These are phyloP conservation scores for Copidosoma aretas DNA, from an alignment of 2,888 invertebrate genomes.

Conservation along the genomic window DNA sequence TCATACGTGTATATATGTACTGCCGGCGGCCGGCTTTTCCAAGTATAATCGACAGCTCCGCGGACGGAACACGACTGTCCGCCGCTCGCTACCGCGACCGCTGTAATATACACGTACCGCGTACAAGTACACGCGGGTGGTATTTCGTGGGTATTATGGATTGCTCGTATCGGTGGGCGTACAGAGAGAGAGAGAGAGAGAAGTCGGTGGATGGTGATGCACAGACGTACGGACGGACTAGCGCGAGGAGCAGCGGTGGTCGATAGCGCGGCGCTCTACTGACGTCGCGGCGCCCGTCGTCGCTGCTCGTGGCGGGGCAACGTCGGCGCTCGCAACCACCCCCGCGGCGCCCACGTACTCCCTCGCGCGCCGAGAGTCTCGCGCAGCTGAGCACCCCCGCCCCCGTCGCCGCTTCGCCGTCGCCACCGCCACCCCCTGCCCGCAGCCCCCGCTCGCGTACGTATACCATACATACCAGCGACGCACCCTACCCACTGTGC, in stretches of 20 bases:
- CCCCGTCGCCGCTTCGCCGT: constrained; percentile 44
- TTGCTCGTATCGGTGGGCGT: too few relatives aligned
- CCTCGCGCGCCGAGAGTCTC: constrained; percentile 41
- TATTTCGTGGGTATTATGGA: too few relatives aligned
- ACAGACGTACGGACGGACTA: constrained; percentile 16
- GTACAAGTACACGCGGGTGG: too few relatives aligned
- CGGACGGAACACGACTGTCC: too few relatives aligned
- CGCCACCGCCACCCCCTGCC: constrained; percentile 22
- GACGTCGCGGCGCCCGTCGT: constrained; percentile 64
- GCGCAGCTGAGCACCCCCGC: constrained; percentile 3
- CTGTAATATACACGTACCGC: too few relatives aligned
- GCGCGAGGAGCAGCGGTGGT: constrained; percentile 52
- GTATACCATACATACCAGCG: too few relatives aligned
- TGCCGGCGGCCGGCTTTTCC: neutral
- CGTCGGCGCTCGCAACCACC: constrained; percentile 14
- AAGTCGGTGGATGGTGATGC: constrained; percentile 16
- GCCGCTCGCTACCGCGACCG: too few relatives aligned
- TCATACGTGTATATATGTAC: too few relatives aligned
- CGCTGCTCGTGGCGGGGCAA: constrained; percentile 60
- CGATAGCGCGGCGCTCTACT: constrained; percentile 62
- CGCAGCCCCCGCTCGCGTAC: neutral
- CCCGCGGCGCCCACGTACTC: constrained; percentile 46
- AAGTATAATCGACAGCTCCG: too few relatives aligned
- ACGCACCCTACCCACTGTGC: too few relatives aligned
- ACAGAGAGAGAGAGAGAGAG: too few relatives aligned